Evolutionary conservation across 2,888 invertebrate genomes (phyloP), one percentile per base, ranked within the genome.

Genomic region (Cheilosia impressa): DNA sequence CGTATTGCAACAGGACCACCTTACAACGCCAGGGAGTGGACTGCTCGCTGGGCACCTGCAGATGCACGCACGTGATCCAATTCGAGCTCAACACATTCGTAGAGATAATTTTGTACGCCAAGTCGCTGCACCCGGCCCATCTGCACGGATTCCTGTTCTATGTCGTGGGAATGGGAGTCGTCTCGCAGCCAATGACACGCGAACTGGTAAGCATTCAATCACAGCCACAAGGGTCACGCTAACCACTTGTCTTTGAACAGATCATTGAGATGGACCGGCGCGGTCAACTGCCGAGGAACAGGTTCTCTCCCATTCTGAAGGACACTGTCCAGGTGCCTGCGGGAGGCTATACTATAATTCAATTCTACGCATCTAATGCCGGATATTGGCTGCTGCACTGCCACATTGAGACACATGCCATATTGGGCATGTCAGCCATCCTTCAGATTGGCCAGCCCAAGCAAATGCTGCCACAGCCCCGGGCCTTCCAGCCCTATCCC

Each of bases 351-450:
- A 89, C 89, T 1, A 91, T 91, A 15, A 22, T 91, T 2, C 91
- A 90, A 9, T 91, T 91, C n/a, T 85, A 89, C 2, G 89, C 90
- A 2, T 87, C 89, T n/a, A 91, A 91, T 89, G 91, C 91, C 0
- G 91, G 91, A 4, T 91, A 89, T 55, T 91, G 91, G 91, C 87
- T 89, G 43, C 90, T 89, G 19, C 91, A 91, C 31, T 91, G 91
- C 31, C 90, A 91, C 75, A 88, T 91, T 10, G 91, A 91, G 17
- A 47, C 87, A 0, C 90, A 90, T 47, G 87, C 91, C 0, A 34
- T 89, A 0, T 79, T 88, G 38, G 91, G 91, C 15, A 91, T 91
- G 91, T 55, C 87, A 2, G 91, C 90, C 0, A 89, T 91, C 0
- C 58, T 91, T 2, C 91, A 91, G 79, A 73, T 91, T 7, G 91